These are phyloP conservation scores for Tauraco hartlaubi DNA, from an alignment of 2,797 vertebrate genomes.

Conservation along the genomic window DNA sequence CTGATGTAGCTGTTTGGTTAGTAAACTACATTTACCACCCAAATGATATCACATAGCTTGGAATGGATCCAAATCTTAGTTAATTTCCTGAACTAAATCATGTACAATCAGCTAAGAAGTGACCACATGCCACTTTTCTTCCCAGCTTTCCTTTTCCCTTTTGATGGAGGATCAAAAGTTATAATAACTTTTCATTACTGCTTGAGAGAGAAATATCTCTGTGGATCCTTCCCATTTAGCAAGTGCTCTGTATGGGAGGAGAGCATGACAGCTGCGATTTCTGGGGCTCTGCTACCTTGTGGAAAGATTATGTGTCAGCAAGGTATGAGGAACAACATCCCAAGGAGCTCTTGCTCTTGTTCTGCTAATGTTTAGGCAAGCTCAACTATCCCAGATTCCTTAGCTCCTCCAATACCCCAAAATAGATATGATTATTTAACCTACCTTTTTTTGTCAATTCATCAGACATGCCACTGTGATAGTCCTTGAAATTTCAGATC, in stretches of 20 bases:
- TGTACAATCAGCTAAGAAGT: neutral
- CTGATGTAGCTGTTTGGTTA: neutral
- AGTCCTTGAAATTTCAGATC: neutral
- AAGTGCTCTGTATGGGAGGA: neutral
- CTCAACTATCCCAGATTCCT: neutral
- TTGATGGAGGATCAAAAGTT: neutral
- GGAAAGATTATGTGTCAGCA: neutral
- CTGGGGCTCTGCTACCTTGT: neutral
- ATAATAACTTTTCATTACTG: neutral
- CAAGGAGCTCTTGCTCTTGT: neutral
- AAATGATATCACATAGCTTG: neutral
- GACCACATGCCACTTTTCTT: neutral
- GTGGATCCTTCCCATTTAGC: neutral
- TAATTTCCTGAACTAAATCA: neutral
- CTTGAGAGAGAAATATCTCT: neutral
- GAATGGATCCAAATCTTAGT: neutral
- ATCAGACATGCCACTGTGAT: neutral
- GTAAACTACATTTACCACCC: neutral
- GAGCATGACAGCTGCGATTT: neutral
- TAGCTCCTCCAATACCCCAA: neutral
- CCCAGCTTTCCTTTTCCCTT: neutral
- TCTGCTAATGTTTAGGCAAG: neutral
- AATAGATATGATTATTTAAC: neutral
- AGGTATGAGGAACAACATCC: neutral
- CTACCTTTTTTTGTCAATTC: neutral